phyloP scores from a whole-genome alignment of 2,797 vertebrate genomes.

The Echiichthys vipera region DNA sequence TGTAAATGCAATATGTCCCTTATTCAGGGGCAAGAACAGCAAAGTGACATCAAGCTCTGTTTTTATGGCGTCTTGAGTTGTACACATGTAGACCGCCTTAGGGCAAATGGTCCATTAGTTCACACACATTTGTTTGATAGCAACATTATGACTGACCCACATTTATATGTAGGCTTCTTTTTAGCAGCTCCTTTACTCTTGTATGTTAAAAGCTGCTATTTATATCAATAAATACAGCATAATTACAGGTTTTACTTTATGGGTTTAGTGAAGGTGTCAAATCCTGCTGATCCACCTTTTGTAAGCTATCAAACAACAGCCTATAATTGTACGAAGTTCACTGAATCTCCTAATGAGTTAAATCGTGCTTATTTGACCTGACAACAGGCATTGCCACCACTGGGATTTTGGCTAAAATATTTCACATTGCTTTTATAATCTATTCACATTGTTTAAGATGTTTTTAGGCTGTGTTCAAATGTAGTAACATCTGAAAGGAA shows the following conservation, averaged over 20 bases:
- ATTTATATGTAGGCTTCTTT: slow-evolving; percentile 46
- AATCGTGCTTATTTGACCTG: background rate
- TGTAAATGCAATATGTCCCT: slow-evolving; percentile 8
- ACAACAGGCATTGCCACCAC: background rate
- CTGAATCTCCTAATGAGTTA: background rate
- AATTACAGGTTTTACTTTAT: background rate
- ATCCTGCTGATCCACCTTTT: background rate
- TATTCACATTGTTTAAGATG: background rate
- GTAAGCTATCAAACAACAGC: background rate
- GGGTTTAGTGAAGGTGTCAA: background rate
- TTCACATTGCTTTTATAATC: background rate
- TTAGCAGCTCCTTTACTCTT: background rate
- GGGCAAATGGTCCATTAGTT: slow-evolving; percentile 69
- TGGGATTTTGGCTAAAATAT: background rate
- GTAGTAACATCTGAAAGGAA: background rate
- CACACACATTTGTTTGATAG: slow-evolving; percentile 66
- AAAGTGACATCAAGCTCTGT: slow-evolving; percentile 34
- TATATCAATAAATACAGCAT: background rate
- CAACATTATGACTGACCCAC: slow-evolving; percentile 66
- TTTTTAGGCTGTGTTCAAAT: background rate
- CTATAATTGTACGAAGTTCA: background rate
- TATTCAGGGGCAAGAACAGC: slow-evolving; percentile 14
- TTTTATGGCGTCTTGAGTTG: slow-evolving; percentile 51
- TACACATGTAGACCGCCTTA: slow-evolving; percentile 46
- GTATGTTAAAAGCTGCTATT: slow-evolving; percentile 26